Evolutionary conservation across 2,888 invertebrate genomes (phyloP).

Genomic region (Sarcophaga variegata): DNA sequence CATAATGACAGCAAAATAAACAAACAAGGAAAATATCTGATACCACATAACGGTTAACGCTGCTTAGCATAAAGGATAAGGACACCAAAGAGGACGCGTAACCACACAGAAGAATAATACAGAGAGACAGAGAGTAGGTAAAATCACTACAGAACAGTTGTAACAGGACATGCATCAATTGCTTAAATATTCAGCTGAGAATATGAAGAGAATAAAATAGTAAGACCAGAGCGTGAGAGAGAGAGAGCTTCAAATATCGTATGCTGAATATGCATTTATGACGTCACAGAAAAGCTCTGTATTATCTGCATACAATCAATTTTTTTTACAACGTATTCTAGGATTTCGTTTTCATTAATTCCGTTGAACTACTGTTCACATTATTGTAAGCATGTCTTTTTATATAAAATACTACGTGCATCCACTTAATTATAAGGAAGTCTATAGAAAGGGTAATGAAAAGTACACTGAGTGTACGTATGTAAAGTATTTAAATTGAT

Average conservation of each 20-base stretch:
- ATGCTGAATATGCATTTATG: conserved; percentile 60
- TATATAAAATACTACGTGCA: neutral
- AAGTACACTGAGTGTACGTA: too few relatives aligned
- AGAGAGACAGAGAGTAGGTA: neutral
- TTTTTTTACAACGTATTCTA: neutral
- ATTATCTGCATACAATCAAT: neutral
- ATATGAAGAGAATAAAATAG: neutral
- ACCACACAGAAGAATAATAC: too few relatives aligned
- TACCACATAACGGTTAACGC: neutral
- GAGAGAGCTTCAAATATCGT: neutral
- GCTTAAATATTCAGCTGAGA: neutral
- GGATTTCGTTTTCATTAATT: too few relatives aligned
- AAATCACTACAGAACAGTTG: neutral
- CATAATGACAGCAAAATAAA: neutral
- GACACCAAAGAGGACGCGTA: neutral
- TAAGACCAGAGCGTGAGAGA: neutral
- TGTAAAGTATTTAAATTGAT: neutral
- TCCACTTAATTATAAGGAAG: conserved; percentile 35
- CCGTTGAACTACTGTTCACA: too few relatives aligned
- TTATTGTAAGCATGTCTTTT: neutral
- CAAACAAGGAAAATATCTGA: conserved; percentile 1
- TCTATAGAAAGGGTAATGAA: neutral
- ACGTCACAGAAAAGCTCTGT: conserved; percentile 61
- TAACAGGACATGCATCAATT: neutral
- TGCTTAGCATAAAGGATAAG: neutral